phyloP scores from a whole-genome alignment of 2,113 vertebrate genomes.

The Protobothrops flavoviridis region DNA sequence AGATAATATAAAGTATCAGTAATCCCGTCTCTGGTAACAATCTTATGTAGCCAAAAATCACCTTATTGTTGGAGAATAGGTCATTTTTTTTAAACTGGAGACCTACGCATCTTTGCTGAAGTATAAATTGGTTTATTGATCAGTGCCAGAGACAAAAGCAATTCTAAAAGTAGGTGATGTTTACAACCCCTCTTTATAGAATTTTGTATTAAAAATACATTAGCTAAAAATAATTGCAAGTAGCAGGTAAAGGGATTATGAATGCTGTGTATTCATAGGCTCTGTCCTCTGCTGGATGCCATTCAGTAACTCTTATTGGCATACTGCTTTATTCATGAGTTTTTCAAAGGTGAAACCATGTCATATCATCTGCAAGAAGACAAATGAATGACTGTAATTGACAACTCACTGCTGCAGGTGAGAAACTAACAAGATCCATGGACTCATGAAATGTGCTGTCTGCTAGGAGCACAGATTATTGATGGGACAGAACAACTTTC shows the following conservation, averaged over 20 bases:
- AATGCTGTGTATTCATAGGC: not conserved
- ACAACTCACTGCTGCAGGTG: not conserved
- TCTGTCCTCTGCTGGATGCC: not conserved
- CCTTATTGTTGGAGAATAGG: not conserved
- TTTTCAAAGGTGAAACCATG: not conserved
- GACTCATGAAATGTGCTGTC: not conserved
- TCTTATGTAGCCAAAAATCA: not conserved
- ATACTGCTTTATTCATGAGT: slow-evolving; percentile 13
- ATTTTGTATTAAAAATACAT: not conserved
- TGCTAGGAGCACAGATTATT: not conserved
- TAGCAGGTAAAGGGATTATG: not conserved
- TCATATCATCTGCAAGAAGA: not conserved
- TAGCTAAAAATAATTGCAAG: not conserved
- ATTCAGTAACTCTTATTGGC: not conserved
- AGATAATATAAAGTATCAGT: not conserved
- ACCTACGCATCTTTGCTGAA: not conserved
- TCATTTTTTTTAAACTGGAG: not conserved
- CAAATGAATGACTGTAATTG: not conserved
- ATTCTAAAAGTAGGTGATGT: not conserved
- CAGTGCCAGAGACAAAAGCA: not conserved
- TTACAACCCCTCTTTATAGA: not conserved
- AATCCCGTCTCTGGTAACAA: not conserved
- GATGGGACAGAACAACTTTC: not conserved
- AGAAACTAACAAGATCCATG: not conserved
- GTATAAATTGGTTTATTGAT: not conserved